Evolutionary conservation across 2,797 vertebrate genomes (phyloP).

Genomic region (Falco cherrug): DNA sequence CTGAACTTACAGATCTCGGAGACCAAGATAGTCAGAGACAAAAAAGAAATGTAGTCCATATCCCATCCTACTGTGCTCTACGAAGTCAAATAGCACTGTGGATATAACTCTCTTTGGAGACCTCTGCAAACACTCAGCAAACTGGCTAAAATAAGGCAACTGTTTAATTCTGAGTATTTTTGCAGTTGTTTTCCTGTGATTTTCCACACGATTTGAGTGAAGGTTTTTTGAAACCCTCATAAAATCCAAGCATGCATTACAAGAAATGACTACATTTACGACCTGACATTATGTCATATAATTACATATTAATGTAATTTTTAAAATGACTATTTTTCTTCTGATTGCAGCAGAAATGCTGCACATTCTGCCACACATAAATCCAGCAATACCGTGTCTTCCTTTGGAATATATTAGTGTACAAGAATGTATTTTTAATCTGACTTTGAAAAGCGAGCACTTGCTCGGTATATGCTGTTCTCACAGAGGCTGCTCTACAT

Average conservation of each 20-base stretch:
- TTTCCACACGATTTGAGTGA: background rate
- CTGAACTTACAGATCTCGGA: background rate
- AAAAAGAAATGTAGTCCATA: background rate
- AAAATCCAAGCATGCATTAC: constrained; percentile 16
- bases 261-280: constrained; percentile 1
- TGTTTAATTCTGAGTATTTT: background rate
- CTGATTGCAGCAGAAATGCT: background rate
- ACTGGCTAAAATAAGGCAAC: background rate
- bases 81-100: background rate
- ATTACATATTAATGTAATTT: constrained; percentile 25
- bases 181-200: background rate
- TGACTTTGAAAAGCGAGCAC: background rate
- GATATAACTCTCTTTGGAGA: background rate
- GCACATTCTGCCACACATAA: background rate
- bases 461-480: rapidly evolving
- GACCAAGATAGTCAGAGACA: background rate
- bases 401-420: background rate
- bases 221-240: constrained; percentile 1
- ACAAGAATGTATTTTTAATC: background rate
- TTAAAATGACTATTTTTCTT: background rate
- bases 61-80: background rate
- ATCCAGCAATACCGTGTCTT: background rate
- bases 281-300: constrained; percentile 22
- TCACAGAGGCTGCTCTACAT: background rate
- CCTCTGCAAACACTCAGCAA: background rate